Conservation (phyloP, 2,113 vertebrate species). For the Felis catus region DNA sequence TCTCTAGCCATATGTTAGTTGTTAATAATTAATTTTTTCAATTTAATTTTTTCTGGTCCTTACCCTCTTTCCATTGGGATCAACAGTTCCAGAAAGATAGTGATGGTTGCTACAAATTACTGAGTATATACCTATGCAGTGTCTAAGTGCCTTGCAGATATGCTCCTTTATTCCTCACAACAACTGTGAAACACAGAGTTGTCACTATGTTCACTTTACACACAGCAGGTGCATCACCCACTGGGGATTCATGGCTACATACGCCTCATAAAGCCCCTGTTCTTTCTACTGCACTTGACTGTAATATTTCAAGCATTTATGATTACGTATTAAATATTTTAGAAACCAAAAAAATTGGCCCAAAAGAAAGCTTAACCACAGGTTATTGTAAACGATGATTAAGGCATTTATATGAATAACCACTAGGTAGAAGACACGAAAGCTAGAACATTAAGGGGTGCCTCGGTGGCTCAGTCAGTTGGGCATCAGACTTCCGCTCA, state of each 20-base stretch:
- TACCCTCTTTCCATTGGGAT: not conserved
- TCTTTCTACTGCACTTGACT: not conserved
- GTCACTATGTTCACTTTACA: not conserved
- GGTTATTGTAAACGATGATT: not conserved
- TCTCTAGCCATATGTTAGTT: not conserved
- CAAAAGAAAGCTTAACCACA: conserved; percentile 20
- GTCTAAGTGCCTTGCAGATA: not conserved
- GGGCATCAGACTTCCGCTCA: too few species aligned
- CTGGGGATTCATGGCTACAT: not conserved
- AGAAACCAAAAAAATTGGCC: not conserved
- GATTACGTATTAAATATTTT: not conserved
- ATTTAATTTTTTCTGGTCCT: not conserved
- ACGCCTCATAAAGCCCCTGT: not conserved
- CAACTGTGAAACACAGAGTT: not conserved
- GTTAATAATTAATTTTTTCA: not conserved
- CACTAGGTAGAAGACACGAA: not conserved
- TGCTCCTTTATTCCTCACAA: not conserved
- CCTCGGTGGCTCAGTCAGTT: too few species aligned
- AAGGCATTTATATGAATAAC: not conserved
- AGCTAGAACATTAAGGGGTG: not conserved
- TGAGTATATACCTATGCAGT: not conserved
- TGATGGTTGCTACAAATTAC: not conserved
- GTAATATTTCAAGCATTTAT: not conserved
- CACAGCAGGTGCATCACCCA: accelerated
- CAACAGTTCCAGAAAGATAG: not conserved